A percentile compares a stretch with the other conserved stretches of the same genome.
Conservation (phyloP, 2,113 vertebrate genomes). For the Desmodus rotundus region DNA sequence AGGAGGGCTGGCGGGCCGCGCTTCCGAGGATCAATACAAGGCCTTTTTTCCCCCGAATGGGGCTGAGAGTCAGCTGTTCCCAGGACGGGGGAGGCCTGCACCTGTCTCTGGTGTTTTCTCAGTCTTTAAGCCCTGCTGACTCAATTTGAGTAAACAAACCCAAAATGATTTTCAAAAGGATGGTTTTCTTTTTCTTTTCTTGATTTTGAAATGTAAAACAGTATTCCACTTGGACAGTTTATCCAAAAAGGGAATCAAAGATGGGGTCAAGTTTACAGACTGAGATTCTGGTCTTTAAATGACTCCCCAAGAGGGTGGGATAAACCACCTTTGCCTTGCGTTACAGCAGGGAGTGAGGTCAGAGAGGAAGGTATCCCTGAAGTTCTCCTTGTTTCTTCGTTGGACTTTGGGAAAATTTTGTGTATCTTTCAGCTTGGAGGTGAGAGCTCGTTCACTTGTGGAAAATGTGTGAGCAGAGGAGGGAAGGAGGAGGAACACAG, state of each 20-base stretch:
- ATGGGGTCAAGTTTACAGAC: rapidly evolving
- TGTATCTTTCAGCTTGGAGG: neutral
- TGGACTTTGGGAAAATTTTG: neutral
- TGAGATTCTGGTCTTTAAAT: neutral
- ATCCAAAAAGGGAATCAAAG: neutral
- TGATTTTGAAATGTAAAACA: neutral
- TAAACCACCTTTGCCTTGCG: neutral
- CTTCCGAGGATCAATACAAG: rapidly evolving
- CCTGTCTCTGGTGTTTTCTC: too few relatives aligned
- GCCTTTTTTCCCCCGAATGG: neutral
- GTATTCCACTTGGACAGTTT: neutral
- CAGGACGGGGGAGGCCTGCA: too few relatives aligned
- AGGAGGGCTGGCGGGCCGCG: neutral
- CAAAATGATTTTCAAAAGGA: neutral
- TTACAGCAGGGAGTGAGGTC: neutral
- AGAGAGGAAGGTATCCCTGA: neutral
- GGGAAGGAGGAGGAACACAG: neutral
- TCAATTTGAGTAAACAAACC: neutral
- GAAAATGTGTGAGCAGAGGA: neutral
- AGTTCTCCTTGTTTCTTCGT: neutral
- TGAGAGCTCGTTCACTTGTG: neutral
- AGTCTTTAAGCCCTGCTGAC: too few relatives aligned
- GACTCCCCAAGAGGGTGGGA: rapidly evolving
- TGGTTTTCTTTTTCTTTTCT: neutral
- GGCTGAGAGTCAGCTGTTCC: neutral